phyloP scores from a whole-genome alignment of 2,888 invertebrate genomes.

The Axea sp. region DNA sequence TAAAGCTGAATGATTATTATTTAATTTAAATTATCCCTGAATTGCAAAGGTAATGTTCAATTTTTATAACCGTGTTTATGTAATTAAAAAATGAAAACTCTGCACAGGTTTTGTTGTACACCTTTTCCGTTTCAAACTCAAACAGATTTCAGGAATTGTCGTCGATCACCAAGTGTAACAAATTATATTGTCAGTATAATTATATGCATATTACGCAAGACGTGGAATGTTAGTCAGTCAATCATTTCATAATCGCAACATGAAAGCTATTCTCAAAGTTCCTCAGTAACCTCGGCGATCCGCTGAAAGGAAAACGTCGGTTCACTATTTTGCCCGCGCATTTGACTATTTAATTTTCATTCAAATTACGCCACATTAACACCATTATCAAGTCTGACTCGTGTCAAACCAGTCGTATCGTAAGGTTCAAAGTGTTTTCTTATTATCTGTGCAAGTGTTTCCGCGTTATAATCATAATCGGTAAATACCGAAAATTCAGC shows the following conservation, averaged over 20 bases:
- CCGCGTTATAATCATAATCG: too few species aligned
- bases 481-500: too few species aligned
- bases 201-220: constrained; percentile 19
- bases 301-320: constrained; percentile 40
- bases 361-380: constrained; percentile 6
- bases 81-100: too few species aligned
- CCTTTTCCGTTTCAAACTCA: too few species aligned
- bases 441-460: too few species aligned
- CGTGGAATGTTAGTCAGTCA: constrained; percentile 30
- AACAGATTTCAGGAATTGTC: neutral
- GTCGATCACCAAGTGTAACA: neutral
- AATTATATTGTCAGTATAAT: constrained; percentile 26
- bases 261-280: constrained; percentile 52
- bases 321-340: constrained; percentile 15
- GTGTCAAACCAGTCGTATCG: neutral
- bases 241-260: constrained; percentile 45
- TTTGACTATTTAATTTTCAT: constrained; percentile 28
- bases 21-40: too few species aligned
- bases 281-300: constrained; percentile 45
- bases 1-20: too few species aligned
- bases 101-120: too few species aligned
- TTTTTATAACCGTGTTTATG: too few species aligned
- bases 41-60: too few species aligned
- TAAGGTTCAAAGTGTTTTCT: neutral
- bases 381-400: constrained; percentile 10